Percentiles rank a stretch among this genome's conserved stretches.
These are phyloP conservation scores for Erynnis tages DNA, from an alignment of 2,888 invertebrate species.

Conservation along the genomic window DNA sequence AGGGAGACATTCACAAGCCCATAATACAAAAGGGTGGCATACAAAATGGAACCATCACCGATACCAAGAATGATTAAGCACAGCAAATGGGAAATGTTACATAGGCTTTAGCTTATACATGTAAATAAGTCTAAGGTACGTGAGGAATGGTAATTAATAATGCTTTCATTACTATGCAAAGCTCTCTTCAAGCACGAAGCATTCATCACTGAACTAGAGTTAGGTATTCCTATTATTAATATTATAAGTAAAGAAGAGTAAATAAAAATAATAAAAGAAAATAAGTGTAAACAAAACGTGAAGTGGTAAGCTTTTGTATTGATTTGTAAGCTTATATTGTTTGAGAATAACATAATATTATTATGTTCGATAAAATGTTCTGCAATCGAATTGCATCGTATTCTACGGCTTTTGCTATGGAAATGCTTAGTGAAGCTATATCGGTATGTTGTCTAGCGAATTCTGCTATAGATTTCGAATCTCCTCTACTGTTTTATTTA, in stretches of 20 bases:
- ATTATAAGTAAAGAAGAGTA: conserved; percentile 11
- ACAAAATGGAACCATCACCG: conserved; percentile 73
- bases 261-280: conserved; percentile 9
- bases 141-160: conserved; percentile 33
- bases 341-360: background rate
- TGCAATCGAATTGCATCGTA: conserved; percentile 13
- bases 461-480: conserved; percentile 9
- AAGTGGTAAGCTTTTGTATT: conserved; percentile 23
- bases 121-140: conserved; percentile 36
- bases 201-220: conserved; percentile 30
- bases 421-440: conserved; percentile 9
- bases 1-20: conserved; percentile 43
- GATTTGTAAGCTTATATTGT: conserved; percentile 28
- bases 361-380: conserved; percentile 9
- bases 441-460: conserved; percentile 7
- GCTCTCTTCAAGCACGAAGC: conserved; percentile 40
- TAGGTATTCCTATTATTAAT: conserved; percentile 22
- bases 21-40: conserved; percentile 59
- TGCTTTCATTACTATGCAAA: conserved; percentile 36
- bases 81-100: conserved; percentile 66
- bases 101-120: conserved; percentile 46
- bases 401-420: conserved; percentile 17
- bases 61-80: conserved; percentile 81
- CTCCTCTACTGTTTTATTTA: conserved; percentile 11
- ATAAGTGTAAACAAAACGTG: conserved; percentile 28